Evolutionary conservation across 2,797 vertebrate genomes (phyloP).

Genomic region (Sebastes vulpes): DNA sequence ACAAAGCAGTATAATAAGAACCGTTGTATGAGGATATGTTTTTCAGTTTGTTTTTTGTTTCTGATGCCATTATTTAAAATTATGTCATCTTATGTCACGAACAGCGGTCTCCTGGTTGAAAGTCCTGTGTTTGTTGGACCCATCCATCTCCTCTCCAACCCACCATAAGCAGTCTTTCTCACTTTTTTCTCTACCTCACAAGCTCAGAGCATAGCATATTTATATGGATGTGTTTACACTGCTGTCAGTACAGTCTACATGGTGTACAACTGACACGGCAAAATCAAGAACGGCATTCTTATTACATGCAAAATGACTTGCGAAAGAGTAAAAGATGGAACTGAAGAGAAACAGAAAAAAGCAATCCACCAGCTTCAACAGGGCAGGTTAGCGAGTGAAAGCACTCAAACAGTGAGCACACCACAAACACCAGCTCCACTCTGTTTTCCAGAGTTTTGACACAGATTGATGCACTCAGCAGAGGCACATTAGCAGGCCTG

Average conservation of each 20-base stretch:
- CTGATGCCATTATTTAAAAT: too few species aligned
- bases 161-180: too few species aligned
- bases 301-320: too few species aligned
- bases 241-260: too few species aligned
- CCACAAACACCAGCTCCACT: slow-evolving; percentile 9
- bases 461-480: slow-evolving; percentile 46
- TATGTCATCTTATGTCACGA: rapidly evolving
- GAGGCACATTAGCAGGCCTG: slow-evolving; percentile 52
- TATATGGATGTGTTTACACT: too few species aligned
- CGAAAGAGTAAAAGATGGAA: neutral
- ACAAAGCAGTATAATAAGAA: too few species aligned
- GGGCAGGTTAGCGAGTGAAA: neutral
- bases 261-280: too few species aligned
- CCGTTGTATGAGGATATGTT: too few species aligned
- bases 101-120: too few species aligned
- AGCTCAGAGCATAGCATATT: rapidly evolving
- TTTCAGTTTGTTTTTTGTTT: too few species aligned
- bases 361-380: neutral
- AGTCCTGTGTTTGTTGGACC: too few species aligned
- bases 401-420: neutral
- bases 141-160: rapidly evolving
- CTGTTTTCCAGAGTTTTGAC: slow-evolving; percentile 21
- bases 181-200: rapidly evolving
- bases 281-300: too few species aligned
- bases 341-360: neutral